Conservation (phyloP, 2,888 invertebrate genomes). For the Cenopis cana region DNA sequence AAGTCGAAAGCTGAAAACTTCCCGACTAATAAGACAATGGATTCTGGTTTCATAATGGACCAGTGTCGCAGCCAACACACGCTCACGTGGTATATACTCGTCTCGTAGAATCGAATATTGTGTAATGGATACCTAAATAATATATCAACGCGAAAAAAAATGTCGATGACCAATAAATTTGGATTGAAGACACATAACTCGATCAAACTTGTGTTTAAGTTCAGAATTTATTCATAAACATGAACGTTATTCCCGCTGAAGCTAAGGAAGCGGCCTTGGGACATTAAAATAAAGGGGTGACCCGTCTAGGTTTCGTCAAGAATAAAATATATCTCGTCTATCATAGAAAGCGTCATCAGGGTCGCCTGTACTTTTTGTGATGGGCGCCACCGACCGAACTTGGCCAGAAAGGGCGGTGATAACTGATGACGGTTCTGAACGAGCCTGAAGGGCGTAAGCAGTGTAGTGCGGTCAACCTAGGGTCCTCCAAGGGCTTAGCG, state of each 20-base stretch:
- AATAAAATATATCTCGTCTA: too few species aligned
- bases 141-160: constrained; percentile 43
- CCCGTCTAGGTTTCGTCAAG: background rate
- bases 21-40: constrained; percentile 57
- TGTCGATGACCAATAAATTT: constrained; percentile 7
- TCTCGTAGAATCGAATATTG: constrained; percentile 49
- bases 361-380: background rate
- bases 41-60: constrained; percentile 53
- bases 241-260: background rate
- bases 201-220: background rate
- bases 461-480: background rate
- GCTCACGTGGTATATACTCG: constrained; percentile 43
- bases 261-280: background rate
- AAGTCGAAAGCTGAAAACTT: constrained; percentile 45
- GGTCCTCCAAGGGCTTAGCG: too few species aligned
- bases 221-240: background rate
- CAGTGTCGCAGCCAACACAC: constrained; percentile 53
- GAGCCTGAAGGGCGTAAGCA: too few species aligned
- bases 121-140: constrained; percentile 54
- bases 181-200: background rate
- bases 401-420: background rate
- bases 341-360: background rate
- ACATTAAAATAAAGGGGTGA: background rate
- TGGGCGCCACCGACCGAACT: background rate
- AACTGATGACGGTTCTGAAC: background rate